These are phyloP conservation scores for Pristionchus exspectatus DNA, from an alignment of 2,888 invertebrate genomes.

Conservation along the genomic window DNA sequence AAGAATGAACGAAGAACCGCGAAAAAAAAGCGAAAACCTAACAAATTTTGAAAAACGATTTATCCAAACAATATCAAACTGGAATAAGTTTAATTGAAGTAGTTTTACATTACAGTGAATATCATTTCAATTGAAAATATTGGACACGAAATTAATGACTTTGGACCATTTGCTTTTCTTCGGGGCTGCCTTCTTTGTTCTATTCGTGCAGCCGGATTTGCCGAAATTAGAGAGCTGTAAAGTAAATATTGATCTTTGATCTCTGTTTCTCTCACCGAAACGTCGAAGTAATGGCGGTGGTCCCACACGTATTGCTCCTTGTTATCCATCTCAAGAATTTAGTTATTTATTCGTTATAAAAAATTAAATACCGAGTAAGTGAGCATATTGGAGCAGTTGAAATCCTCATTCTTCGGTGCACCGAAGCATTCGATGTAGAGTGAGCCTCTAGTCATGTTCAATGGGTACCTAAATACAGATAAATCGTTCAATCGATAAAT, in stretches of 20 bases:
- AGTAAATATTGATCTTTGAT: neutral
- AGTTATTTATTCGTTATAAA: neutral
- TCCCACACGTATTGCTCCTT: slow-evolving; percentile 65
- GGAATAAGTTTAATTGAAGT: neutral
- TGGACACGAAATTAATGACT: neutral
- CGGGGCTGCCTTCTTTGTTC: slow-evolving; percentile 1
- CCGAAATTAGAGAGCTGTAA: slow-evolving; percentile 51
- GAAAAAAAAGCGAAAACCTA: neutral
- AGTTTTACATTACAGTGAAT: too few species aligned
- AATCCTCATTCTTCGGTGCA: slow-evolving; percentile 67
- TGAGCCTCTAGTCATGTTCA: slow-evolving; percentile 62
- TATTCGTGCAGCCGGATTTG: slow-evolving; percentile 53
- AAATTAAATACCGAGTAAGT: neutral
- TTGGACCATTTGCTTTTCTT: slow-evolving; percentile 49
- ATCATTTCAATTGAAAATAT: neutral
- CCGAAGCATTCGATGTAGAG: slow-evolving; percentile 67
- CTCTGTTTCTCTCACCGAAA: neutral
- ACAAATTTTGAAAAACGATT: too few species aligned
- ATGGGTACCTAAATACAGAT: slow-evolving; percentile 60
- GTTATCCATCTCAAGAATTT: slow-evolving; percentile 53
- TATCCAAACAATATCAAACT: neutral
- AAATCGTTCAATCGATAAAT: neutral
- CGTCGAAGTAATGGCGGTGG: slow-evolving; percentile 69
- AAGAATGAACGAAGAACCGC: neutral
- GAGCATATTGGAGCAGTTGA: slow-evolving; percentile 65